These are phyloP conservation scores for Forbesichthys papilliferus DNA, from an alignment of 2,113 vertebrate genomes.

Conservation along the genomic window DNA sequence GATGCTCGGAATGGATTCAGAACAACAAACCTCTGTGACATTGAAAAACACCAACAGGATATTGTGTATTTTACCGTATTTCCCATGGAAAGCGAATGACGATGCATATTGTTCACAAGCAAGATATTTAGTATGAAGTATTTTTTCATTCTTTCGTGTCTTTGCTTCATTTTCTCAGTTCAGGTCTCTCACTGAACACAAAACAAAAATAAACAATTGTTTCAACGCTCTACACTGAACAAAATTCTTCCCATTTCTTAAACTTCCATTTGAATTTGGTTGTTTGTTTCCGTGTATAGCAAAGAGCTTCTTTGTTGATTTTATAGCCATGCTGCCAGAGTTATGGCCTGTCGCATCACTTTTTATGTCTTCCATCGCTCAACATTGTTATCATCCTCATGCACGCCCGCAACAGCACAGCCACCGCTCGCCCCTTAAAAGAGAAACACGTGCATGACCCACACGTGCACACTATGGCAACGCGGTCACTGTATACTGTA, in stretches of 20 bases:
- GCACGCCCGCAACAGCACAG: background rate
- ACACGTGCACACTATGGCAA: background rate
- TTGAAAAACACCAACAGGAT: no score
- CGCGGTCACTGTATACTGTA: conserved; percentile 9
- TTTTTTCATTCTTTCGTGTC: background rate
- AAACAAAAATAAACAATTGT: no score
- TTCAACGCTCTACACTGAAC: no score
- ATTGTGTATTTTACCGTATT: no score
- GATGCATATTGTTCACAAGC: background rate
- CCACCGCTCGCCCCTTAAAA: background rate
- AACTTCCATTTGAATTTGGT: no score
- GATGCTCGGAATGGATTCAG: no score
- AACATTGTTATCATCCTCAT: background rate
- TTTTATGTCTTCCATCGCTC: background rate
- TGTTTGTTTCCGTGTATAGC: conserved; percentile 16
- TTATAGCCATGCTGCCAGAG: conserved; percentile 42
- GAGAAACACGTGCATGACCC: background rate
- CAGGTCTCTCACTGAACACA: background rate
- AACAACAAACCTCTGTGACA: no score
- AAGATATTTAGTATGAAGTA: background rate
- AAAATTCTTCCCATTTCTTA: no score
- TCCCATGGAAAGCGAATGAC: background rate
- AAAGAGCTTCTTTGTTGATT: conserved; percentile 40
- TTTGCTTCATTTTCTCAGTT: background rate
- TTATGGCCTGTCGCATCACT: conserved; percentile 33